Percentiles rank a stretch among this genome's conserved stretches.
These are phyloP conservation scores for Peromyscus aztecus DNA, from an alignment of 2,797 vertebrate species.

Conservation along the genomic window DNA sequence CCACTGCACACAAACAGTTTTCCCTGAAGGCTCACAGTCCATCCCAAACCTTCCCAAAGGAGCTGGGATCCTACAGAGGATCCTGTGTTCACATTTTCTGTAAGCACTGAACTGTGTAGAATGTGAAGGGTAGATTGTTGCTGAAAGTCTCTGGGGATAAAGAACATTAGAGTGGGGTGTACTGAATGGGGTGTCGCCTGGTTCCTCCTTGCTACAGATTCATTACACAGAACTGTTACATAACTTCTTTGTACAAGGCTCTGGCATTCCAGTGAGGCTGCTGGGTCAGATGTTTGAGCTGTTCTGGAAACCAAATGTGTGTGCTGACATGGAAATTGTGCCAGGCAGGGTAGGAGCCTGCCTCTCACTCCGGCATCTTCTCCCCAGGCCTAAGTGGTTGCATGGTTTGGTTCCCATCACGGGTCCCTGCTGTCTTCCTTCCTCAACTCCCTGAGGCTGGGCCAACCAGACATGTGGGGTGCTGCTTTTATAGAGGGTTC, in stretches of 20 bases:
- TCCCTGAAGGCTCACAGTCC: neutral
- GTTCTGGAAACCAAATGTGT: constrained; percentile 67
- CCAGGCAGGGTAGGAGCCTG: neutral
- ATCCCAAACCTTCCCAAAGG: neutral
- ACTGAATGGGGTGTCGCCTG: constrained; percentile 1
- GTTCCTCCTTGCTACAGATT: constrained; percentile 32
- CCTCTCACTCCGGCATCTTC: neutral
- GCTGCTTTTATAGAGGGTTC: constrained; percentile 77
- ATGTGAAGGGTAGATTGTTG: neutral
- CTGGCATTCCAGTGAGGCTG: constrained; percentile 33
- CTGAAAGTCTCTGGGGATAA: neutral
- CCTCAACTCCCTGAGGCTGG: constrained; percentile 68
- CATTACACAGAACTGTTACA: constrained; percentile 43
- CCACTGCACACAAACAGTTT: constrained; percentile 11
- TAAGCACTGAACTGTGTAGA: neutral
- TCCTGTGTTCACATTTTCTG: neutral
- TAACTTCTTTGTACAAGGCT: constrained; percentile 60
- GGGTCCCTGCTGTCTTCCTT: constrained; percentile 60
- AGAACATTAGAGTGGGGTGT: neutral
- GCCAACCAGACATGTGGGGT: constrained; percentile 68
- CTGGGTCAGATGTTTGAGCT: constrained; percentile 45
- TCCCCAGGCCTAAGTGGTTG: neutral
- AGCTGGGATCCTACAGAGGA: neutral
- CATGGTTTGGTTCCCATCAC: constrained; percentile 50
- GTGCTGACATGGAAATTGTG: neutral